A percentile compares a stretch with the other conserved stretches of the same genome.
phyloP scores from a whole-genome alignment of 37 sponge, comb jelly and placozoan species.

The Spongilla lacustris region DNA sequence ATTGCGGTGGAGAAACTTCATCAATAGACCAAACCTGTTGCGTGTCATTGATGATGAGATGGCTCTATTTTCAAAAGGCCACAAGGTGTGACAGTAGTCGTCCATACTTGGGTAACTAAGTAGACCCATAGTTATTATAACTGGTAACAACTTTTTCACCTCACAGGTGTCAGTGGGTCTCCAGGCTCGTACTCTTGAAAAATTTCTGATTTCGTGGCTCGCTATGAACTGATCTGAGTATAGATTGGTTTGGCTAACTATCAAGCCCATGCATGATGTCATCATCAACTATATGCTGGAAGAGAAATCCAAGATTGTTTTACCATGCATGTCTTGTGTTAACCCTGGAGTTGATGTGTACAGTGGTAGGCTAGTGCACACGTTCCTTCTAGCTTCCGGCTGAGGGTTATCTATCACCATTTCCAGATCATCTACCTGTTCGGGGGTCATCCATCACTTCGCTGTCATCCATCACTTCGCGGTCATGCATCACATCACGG shows the following conservation, averaged over 20 bases:
- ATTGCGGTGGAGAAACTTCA: slow-evolving; percentile 35
- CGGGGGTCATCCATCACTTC: not conserved
- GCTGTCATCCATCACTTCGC: not conserved
- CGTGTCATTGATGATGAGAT: slow-evolving; percentile 25
- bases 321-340: not conserved
- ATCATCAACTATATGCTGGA: not conserved
- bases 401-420: not conserved
- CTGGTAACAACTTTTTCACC: not conserved
- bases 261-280: not conserved
- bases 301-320: not conserved
- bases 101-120: slow-evolving; percentile 27
- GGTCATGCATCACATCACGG: not conserved
- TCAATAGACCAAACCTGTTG: slow-evolving; percentile 27
- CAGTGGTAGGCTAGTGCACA: not conserved
- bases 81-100: slow-evolving; percentile 20
- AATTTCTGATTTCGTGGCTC: not conserved
- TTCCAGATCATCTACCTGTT: not conserved
- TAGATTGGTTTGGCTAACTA: slow-evolving; percentile 13
- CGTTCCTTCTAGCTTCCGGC: not conserved
- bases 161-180: not conserved
- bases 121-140: slow-evolving; percentile 27
- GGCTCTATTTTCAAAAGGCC: slow-evolving; percentile 21
- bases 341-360: not conserved
- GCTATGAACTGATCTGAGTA: slow-evolving; percentile 7
- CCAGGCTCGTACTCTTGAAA: slow-evolving; percentile 6